Evolutionary conservation across 1,140 invertebrate species (phyloP).

Genomic region (Plectrocnemia conspersa): DNA sequence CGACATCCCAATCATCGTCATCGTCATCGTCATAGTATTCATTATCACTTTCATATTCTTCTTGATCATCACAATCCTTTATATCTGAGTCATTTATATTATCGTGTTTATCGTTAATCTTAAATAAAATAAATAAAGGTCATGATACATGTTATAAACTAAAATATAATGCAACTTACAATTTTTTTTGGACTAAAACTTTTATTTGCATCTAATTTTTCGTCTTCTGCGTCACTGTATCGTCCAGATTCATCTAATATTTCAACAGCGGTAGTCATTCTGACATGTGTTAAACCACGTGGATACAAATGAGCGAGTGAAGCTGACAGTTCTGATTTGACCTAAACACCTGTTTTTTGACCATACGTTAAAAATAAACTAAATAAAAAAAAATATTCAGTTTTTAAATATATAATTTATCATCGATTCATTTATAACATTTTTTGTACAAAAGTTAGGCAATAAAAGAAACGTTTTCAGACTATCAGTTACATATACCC

Average conservation of each 20-base stretch:
- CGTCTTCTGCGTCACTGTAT: slow-evolving; percentile 17
- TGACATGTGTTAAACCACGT: too few relatives aligned
- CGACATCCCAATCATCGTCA: slow-evolving; percentile 45
- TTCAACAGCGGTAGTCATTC: background rate
- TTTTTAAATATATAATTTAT: too few relatives aligned
- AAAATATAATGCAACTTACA: background rate
- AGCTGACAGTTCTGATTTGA: too few relatives aligned
- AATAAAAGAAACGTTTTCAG: too few relatives aligned
- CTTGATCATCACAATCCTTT: slow-evolving; percentile 8
- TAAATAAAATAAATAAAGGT: background rate
- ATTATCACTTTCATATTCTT: slow-evolving; percentile 36
- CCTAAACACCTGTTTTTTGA: slow-evolving; percentile 1
- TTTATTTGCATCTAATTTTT: background rate
- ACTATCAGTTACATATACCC: too few relatives aligned
- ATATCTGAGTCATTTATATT: too few relatives aligned
- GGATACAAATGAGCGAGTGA: too few relatives aligned
- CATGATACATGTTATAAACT: background rate
- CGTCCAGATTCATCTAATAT: slow-evolving; percentile 6
- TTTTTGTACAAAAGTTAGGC: too few relatives aligned
- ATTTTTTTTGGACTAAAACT: too few relatives aligned
- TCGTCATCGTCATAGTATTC: slow-evolving; percentile 45
- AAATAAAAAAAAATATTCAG: too few relatives aligned
- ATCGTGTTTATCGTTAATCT: background rate
- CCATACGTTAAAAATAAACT: background rate
- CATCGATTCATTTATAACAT: too few relatives aligned